Evolutionary conservation across 2,888 invertebrate species (phyloP), one percentile per base, ranked within the genome.

Genomic region (Chrysomela aeneicollis): DNA sequence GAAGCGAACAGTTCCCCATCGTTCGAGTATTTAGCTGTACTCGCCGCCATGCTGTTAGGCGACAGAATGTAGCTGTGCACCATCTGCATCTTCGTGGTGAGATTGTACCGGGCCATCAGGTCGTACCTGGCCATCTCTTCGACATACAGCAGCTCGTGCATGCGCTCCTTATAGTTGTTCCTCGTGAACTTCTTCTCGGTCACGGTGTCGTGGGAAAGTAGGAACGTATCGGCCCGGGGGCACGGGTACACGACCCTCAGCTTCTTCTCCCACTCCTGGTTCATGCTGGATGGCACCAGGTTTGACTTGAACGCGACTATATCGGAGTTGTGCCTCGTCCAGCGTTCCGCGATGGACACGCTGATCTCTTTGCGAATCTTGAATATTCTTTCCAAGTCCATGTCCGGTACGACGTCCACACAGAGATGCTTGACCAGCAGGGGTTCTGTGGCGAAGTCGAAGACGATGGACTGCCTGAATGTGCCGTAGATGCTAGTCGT

Each of bases 1-100:
- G 90, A 84, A 6, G 91, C 93, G 82, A 92, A 93, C 30, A 93
- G 82, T 81, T 93, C 92, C 15, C 92, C 92, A 18, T 88, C 86
- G 72, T 88, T 86, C 0, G 92, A 89, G 82, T 91, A 93, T 80
- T 92, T 92, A 6, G 91, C 90, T 0, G 90, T 89, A 61, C 89
- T 89, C 1, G 89, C 87, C 0, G 88, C 88, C 82, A 88, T 88
- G 55, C 89, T 88, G 53, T 87, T 88, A 0, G 89, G 89, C 1
- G 90, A 87, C 42, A 93, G 80, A 71, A 92, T 84, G 76, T 92
- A 93, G 67, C 88, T 87, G 54, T 88, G 86, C 0, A 88, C 87
- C 30, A 92, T 82, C 67, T 87, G 87, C 35, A 92, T 80, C 67
- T 86, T 85, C 0, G 90, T 87, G 32, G 87, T 86, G 53, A 91